phyloP scores from a whole-genome alignment of 2,113 vertebrate species.

The Xiphophorus couchianus region DNA sequence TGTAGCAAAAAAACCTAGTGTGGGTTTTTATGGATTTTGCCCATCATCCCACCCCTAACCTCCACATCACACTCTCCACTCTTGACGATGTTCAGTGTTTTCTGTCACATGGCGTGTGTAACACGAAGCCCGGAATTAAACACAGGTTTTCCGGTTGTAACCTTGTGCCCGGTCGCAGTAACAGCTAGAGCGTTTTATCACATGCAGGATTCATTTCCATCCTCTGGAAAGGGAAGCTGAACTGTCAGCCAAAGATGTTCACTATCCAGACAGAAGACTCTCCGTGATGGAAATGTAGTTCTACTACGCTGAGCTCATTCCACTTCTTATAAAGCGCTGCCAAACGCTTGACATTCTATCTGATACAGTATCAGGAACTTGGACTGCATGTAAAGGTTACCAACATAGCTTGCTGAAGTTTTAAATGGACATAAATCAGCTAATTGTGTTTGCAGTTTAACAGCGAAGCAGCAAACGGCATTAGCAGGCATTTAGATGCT shows the following conservation, averaged over 20 bases:
- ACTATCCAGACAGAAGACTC: slow-evolving; percentile 39
- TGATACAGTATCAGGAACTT: slow-evolving; percentile 47
- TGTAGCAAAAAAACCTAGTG: background rate
- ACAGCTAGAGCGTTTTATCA: slow-evolving; percentile 29
- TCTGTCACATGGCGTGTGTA: background rate
- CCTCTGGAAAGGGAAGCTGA: slow-evolving; percentile 31
- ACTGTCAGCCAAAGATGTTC: slow-evolving; percentile 33
- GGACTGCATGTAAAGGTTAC: slow-evolving; percentile 52
- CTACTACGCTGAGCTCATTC: slow-evolving; percentile 46
- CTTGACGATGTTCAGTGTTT: slow-evolving; percentile 1
- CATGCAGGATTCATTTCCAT: slow-evolving; percentile 61
- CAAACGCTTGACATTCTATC: slow-evolving; percentile 49
- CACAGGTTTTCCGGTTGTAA: slow-evolving; percentile 25
- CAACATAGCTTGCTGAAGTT: slow-evolving; percentile 32
- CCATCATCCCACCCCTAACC: background rate
- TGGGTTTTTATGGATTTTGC: background rate
- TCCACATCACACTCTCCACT: background rate
- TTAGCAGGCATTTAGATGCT: slow-evolving; percentile 8
- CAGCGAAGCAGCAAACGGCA: slow-evolving; percentile 12
- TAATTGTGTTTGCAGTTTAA: slow-evolving; percentile 47
- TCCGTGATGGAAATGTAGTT: slow-evolving; percentile 51
- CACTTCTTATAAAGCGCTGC: slow-evolving; percentile 34
- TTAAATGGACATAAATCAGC: slow-evolving; percentile 59
- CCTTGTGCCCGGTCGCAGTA: slow-evolving; percentile 42
- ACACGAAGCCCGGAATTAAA: slow-evolving; percentile 18